Evolutionary conservation across 2,888 invertebrate species (phyloP), one percentile per base, ranked within the genome.

Genomic region (Apodemia duryi): DNA sequence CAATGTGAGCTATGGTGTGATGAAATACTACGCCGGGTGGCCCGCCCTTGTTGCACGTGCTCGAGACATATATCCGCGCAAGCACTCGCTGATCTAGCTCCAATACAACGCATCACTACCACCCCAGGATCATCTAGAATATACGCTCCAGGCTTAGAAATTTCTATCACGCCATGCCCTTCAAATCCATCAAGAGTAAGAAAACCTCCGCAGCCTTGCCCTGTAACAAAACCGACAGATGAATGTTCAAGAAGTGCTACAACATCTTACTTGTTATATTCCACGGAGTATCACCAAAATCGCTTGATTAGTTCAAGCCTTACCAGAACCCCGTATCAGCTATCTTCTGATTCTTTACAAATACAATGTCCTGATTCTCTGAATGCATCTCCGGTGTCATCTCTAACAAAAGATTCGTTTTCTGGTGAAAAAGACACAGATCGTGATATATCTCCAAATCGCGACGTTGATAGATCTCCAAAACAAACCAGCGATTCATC

Each of bases 1-100:
- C 90, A 91, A 72, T 90, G 91, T 73, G 90, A 90, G 72, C 70
- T 90, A 67, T 87, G 89, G 87, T 84, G 86, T 72, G 88, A 88
- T 61, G 89, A 88, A 74, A 87, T 86, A 32, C 69, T 89, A 52
- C 81, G 88, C 6, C 83, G 80, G 35, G 82, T 86, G 63, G 72
- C 79, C 2, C 78, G 78, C n/a, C 88, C 87, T 0, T 80, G 84
- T 69, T 87, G 87, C 74, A 82, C 81, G 7, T 89, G 89, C 72
- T 82, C 85, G 13, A 80, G 85, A 0, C 85, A 85, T 71, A 77
- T 83, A 51, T 82, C 86, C 0, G 72, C 76, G 4, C 81, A 82
- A 65, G 80, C 78, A 3, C 69, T 85, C 11, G 68, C 77, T 3
- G 86, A 85, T 61, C 74, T 85, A 2, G 76, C 75, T 2, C 78